Evolutionary conservation across 2,113 vertebrate genomes (phyloP), one percentile per base, ranked within the genome.

Genomic region (Siniperca knerii): DNA sequence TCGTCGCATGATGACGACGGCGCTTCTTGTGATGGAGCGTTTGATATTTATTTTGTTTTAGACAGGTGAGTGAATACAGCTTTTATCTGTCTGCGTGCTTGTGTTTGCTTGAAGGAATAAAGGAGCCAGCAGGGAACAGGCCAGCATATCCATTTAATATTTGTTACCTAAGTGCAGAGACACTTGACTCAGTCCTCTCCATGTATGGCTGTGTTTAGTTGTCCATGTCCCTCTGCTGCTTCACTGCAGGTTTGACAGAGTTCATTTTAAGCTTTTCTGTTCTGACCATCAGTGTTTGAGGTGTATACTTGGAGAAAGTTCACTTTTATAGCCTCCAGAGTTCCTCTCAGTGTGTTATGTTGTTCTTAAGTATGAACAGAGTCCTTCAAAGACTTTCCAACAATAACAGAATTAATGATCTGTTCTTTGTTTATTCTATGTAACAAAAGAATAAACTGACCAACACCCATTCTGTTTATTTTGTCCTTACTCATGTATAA

Each of bases 11-110:
- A 82, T 6, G 96, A 91, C 8, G 95, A 95, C 11, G 95, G 96
- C 10, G 94, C 95, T 4, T 97, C 96, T 6, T 99, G 98, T 88
- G 94, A 95, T 82, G 96, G 96, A 79, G 97, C 97, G 1, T 98
- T 98, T 92, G 98, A 99, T 88, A 90, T 98, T 70, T 98, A 98
- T 92, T 98, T 98, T 89, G 83, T 95, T 2, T 82, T 96, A 15
- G 95, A 96, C 92, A 95, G 92, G 96, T 96, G 80, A 94, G 94
- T 76, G 12, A 9, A 55, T 6, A 8, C 25, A 23, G 68, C 8
- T 21, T 20, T 16, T 16, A 2, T 52, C 3, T n/a, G 18, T 13
- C 37, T 29, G n/a, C 40, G 13, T 50, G 65, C 37, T 2, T 42
- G 64, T 40, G 42, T 55, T 55, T 73, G 8, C 15, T 7, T 40